Conservation (phyloP, 2,797 vertebrate genomes). For the Neosilurus hyrtlii region DNA sequence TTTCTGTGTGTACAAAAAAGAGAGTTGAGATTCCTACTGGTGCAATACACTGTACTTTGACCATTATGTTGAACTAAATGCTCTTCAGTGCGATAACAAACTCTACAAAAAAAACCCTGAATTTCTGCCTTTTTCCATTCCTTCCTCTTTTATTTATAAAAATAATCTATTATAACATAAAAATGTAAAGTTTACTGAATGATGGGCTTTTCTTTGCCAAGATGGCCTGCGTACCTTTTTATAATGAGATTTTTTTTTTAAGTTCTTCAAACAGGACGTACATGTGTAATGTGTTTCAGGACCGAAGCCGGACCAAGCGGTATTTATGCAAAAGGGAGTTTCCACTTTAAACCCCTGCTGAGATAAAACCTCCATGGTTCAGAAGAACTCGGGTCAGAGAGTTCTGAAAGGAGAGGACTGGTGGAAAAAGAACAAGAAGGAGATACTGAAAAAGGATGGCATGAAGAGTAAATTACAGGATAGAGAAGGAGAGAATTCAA, state of each 20-base stretch:
- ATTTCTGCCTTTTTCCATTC: neutral
- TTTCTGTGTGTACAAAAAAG: neutral
- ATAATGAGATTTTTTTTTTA: too few species aligned
- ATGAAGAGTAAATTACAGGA: neutral
- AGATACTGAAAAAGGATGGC: neutral
- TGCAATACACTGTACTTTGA: neutral
- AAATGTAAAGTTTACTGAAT: neutral
- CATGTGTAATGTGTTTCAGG: neutral
- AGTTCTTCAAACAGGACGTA: neutral
- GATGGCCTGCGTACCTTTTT: neutral
- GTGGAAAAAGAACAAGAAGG: neutral
- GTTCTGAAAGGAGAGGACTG: constrained; percentile 2
- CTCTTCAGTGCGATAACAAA: neutral
- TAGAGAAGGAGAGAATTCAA: neutral
- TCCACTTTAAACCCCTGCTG: constrained; percentile 46
- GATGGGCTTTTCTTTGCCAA: neutral
- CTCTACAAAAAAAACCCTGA: neutral
- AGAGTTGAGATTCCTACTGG: neutral
- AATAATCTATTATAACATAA: too few species aligned
- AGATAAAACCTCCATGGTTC: constrained; percentile 53
- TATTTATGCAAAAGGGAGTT: constrained; percentile 39
- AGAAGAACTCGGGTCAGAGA: constrained; percentile 23
- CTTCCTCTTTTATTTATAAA: too few species aligned
- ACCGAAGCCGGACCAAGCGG: constrained; percentile 20
- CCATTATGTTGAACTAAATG: neutral